Evolutionary conservation across 1,140 invertebrate species (phyloP), one percentile per base, ranked within the genome.

Genomic region (Dryas iulia): DNA sequence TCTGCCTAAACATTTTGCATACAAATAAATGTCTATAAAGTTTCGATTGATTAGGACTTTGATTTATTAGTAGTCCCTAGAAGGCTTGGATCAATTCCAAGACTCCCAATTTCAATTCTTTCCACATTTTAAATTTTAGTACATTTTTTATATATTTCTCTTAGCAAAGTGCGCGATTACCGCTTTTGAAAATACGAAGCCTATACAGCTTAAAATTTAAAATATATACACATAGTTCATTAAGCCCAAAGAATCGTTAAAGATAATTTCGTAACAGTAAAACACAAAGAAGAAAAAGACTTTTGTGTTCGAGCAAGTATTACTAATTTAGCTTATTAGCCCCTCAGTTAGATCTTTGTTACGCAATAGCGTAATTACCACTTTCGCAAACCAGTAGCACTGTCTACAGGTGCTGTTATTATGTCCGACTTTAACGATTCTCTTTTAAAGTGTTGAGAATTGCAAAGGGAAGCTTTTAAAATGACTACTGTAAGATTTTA

Each of bases 181-280:
- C n/a, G n/a, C n/a, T n/a, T n/a, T n/a, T n/a, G n/a, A n/a, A n/a
- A n/a, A n/a, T n/a, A n/a, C n/a, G n/a, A n/a, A n/a, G n/a, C n/a
- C n/a, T n/a, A n/a, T n/a, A n/a, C n/a, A n/a, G n/a, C n/a, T n/a
- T n/a, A n/a, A n/a, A n/a, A n/a, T n/a, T n/a, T n/a, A n/a, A n/a
- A n/a, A 35, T n/a, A 35, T 35, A n/a, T 35, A n/a, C 14, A 35
- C n/a, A 35, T 14, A 35, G 33, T 14, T 10, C 35, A 18, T 18
- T 1, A 47, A 47, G 35, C 35, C 1, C 0, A 8, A 47, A 6
- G 35, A 47, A 47, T 47, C 18, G 35, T 5, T 6, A 1, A 47
- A 47, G 35, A 23, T 25, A 54, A 54, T 54, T 54, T 24, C 53
- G 53, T 54, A 54, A 54, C 21, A 54, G 53, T 24, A 54, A 54